Conservation (phyloP, 2,113 vertebrate genomes). For the Tursiops truncatus region DNA sequence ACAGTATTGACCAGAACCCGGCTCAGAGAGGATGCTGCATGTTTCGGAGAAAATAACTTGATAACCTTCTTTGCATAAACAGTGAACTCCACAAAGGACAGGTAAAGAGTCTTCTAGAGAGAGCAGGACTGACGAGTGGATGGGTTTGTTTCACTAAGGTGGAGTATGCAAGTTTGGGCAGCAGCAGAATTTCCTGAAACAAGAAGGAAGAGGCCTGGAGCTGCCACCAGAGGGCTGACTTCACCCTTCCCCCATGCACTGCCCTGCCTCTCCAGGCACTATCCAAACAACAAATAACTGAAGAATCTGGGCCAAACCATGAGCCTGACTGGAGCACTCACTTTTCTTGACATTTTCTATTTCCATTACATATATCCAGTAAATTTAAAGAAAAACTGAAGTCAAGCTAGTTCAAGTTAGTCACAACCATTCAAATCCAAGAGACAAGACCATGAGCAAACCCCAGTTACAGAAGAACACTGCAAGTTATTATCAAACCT, state of each 20-base stretch:
- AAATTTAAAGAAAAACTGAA: conserved; percentile 31
- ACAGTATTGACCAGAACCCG: not conserved
- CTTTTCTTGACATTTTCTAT: not conserved
- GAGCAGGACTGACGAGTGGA: not conserved
- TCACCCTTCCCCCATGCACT: not conserved
- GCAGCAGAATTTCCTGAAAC: not conserved
- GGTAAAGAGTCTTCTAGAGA: not conserved
- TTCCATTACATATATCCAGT: not conserved
- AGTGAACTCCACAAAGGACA: not conserved
- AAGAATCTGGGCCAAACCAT: not conserved
- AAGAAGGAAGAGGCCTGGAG: not conserved
- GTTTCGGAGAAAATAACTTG: not conserved
- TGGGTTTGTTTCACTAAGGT: not conserved
- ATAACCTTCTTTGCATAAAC: not conserved
- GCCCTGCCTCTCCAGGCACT: not conserved
- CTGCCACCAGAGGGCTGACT: not conserved
- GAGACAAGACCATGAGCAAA: not conserved
- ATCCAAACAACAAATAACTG: not conserved
- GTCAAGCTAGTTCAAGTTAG: not conserved
- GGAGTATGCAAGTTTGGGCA: not conserved
- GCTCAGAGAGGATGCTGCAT: not conserved
- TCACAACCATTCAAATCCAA: not conserved
- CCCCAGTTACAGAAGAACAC: not conserved
- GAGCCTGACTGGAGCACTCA: not conserved
- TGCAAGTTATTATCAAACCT: not conserved